A percentile compares a stretch with the other conserved stretches of the same genome.
phyloP scores from a whole-genome alignment of 1,140 invertebrate genomes.

The Penaeus japonicus region DNA sequence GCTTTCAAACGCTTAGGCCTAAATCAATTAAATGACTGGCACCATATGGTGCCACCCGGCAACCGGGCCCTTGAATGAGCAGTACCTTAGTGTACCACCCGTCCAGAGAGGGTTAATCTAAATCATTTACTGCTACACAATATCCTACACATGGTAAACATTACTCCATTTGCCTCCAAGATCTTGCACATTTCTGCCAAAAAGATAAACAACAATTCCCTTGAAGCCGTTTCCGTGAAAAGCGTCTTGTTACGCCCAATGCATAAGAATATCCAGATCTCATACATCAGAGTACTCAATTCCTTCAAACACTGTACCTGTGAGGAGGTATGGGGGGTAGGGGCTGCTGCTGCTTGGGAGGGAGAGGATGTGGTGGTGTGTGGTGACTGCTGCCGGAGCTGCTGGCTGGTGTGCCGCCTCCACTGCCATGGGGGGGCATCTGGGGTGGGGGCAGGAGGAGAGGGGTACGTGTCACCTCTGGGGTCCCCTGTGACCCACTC shows the following conservation, averaged over 20 bases:
- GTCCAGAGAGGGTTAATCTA: too few species aligned
- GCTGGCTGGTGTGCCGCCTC: conserved; percentile 37
- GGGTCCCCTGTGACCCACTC: conserved; percentile 56
- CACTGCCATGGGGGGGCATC: conserved; percentile 36
- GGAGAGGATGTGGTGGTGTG: conserved; percentile 30
- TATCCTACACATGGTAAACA: too few species aligned
- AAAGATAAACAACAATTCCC: too few species aligned
- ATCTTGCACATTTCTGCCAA: too few species aligned
- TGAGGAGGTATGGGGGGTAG: conserved; percentile 58
- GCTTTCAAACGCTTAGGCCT: too few species aligned
- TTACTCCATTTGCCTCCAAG: too few species aligned
- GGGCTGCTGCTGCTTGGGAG: conserved; percentile 56
- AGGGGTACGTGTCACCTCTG: conserved; percentile 51
- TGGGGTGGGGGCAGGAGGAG: conserved; percentile 44
- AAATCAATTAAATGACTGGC: too few species aligned
- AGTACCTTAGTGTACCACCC: too few species aligned
- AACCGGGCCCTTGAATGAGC: too few species aligned
- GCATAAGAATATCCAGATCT: neutral
- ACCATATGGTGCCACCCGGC: too few species aligned
- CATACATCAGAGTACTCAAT: neutral
- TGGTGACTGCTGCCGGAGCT: conserved; percentile 53
- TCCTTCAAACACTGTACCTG: conserved; percentile 11
- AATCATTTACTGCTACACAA: too few species aligned
- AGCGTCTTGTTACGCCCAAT: neutral
- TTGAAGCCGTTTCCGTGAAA: too few species aligned